Conservation (phyloP, 2,888 invertebrate species). For the Sialis fuliginosa region DNA sequence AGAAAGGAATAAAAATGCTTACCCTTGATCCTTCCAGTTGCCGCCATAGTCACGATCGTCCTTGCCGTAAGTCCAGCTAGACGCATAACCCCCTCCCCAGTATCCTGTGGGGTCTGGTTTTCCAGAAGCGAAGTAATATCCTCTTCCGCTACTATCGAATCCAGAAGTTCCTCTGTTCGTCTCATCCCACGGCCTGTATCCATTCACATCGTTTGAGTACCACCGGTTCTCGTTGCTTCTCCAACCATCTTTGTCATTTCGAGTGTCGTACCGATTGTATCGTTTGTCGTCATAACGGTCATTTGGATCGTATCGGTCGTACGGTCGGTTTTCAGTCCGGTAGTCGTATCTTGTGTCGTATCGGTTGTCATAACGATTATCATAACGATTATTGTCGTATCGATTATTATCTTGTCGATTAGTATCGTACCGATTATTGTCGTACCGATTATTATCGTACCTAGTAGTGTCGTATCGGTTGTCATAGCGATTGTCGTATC, state of each 20-base stretch:
- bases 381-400: neutral
- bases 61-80: slow-evolving; percentile 14
- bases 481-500: neutral
- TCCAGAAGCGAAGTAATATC: slow-evolving; percentile 41
- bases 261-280: slow-evolving; percentile 11
- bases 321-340: slow-evolving; percentile 18
- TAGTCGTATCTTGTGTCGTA: slow-evolving; percentile 18
- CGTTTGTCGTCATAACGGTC: slow-evolving; percentile 21
- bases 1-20: slow-evolving; percentile 4
- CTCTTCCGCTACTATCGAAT: slow-evolving; percentile 39
- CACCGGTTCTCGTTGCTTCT: slow-evolving; percentile 27
- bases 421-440: neutral
- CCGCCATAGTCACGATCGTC: slow-evolving; percentile 14
- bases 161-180: slow-evolving; percentile 42
- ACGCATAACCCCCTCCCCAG: slow-evolving; percentile 15
- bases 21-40: slow-evolving; percentile 27
- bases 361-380: slow-evolving; percentile 6
- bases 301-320: slow-evolving; percentile 19
- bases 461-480: neutral
- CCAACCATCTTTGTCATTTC: slow-evolving; percentile 22
- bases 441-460: neutral
- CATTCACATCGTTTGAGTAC: slow-evolving; percentile 12
- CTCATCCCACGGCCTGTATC: slow-evolving; percentile 35
- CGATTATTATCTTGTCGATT: neutral
- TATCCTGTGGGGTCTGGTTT: slow-evolving; percentile 25